Evolutionary conservation across 2,888 invertebrate genomes (phyloP).

Genomic region (Eupithecia pulchellata): DNA sequence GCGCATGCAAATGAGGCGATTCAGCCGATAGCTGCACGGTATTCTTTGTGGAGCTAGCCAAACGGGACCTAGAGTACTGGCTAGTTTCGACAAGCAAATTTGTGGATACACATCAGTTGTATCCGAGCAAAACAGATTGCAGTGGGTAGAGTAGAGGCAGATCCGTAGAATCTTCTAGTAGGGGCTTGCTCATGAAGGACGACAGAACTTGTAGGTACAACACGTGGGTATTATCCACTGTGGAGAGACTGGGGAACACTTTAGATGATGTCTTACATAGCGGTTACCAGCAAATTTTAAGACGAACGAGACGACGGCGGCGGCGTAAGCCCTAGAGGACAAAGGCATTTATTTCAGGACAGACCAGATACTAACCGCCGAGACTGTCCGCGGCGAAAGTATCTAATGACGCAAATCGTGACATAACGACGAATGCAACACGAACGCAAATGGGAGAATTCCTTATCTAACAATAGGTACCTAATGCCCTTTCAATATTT

Average conservation of each 20-base stretch:
- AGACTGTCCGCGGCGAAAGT: conserved; percentile 31
- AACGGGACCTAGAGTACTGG: conserved; percentile 18
- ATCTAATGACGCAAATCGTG: conserved; percentile 29
- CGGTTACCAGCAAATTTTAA: too few species aligned
- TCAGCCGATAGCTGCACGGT: conserved; percentile 58
- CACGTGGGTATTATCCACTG: too few species aligned
- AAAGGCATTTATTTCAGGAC: conserved; percentile 9
- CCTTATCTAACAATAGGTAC: not conserved
- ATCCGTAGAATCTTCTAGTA: not conserved
- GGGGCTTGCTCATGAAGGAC: not conserved
- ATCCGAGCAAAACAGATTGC: not conserved
- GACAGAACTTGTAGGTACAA: not conserved
- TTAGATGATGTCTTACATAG: too few species aligned
- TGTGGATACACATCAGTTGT: not conserved
- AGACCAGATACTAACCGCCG: conserved; percentile 17
- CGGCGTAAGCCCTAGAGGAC: not conserved
- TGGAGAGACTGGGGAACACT: too few species aligned
- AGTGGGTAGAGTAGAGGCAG: not conserved
- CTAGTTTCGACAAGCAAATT: not conserved
- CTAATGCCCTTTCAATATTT: not conserved
- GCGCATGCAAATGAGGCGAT: conserved; percentile 75
- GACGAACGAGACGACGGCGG: too few species aligned
- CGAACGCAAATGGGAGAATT: conserved; percentile 23
- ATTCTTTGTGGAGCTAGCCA: conserved; percentile 31
- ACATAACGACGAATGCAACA: conserved; percentile 25